Base-by-base conservation (phyloP, 2,888 invertebrate genomes). In the Cabera pusaria region DNA sequence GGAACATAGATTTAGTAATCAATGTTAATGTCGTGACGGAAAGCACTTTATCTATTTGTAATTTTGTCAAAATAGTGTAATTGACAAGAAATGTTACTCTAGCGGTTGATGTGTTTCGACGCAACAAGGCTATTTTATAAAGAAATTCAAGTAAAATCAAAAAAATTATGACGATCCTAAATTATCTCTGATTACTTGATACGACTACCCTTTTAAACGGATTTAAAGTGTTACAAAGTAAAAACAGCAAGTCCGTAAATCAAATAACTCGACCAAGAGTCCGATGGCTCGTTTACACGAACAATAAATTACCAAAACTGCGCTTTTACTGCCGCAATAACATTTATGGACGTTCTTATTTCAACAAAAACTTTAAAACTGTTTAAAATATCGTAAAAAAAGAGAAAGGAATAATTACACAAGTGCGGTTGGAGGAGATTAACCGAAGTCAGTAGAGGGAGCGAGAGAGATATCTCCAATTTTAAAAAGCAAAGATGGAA, bases 401-500 rank as follows among this genome's bases (percentile, higher is more conserved):
- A 78, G 77, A 79, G 70, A 81, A 82, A 76, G 71, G 74, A 72
- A 79, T 83, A 77, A 85, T 84, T 80, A 80, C 65, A 73, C 64
- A 66, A 74, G 64, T 76, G 82, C 64, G 81, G 81, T 82, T 77
- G 74, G 71, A 76, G 54, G 49, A 52, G 56, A 59, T 58, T 55
- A 54, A 35, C 20, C 44, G 26, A 48, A 45, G 49, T 60, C 14
- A 68, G 28, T 43, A 49, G 74, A 87, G 63, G 42, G 81, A 75
- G 84, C n/a, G n/a, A 86, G 46, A 64, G 67, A 56, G 45, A 69
- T 58, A 72, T 50, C 64, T 84, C 85, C 85, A 85, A 85, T 79
- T 86, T 85, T 81, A 87, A 87, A 87, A 87, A 86, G 83, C 77
- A 87, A 88, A 88, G 87, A 88, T 88, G 87, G 87, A 85, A 80